Percentiles rank a stretch among this genome's conserved stretches.
phyloP scores from a whole-genome alignment of 2,113 vertebrate genomes.

The Pachycephala philippinensis region DNA sequence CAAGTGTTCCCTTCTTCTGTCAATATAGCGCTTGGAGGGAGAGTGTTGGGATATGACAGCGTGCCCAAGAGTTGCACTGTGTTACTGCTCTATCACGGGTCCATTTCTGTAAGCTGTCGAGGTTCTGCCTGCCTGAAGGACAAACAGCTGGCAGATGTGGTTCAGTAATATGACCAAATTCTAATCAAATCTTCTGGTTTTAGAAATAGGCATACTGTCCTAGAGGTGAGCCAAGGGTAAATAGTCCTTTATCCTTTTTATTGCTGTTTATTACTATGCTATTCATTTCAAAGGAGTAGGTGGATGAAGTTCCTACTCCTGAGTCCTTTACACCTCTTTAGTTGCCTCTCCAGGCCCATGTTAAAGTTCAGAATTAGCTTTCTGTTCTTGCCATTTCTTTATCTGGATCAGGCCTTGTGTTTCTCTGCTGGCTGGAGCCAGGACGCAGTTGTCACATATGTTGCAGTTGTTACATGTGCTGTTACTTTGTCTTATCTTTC shows the following conservation, averaged over 20 bases:
- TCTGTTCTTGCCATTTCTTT: background rate
- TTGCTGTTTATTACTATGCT: background rate
- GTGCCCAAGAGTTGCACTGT: background rate
- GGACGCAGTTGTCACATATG: background rate
- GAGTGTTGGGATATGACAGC: rapidly evolving
- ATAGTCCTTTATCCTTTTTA: background rate
- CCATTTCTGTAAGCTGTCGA: rapidly evolving
- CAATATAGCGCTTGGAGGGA: rapidly evolving
- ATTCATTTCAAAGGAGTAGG: background rate
- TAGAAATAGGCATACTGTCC: background rate
- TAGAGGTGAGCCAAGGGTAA: background rate
- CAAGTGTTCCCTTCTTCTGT: background rate
- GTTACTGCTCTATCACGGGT: background rate
- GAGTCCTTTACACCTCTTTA: background rate
- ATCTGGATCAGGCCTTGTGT: background rate
- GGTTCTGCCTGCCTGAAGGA: background rate
- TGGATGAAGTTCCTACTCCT: background rate
- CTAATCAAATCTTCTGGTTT: background rate
- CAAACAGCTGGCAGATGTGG: background rate
- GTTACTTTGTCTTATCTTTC: background rate
- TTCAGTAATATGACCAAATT: background rate
- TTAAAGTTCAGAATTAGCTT: background rate
- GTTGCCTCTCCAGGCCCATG: background rate
- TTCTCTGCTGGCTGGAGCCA: rapidly evolving
- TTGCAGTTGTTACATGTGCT: background rate